phyloP scores from a whole-genome alignment of 2,888 invertebrate genomes.

The Spodoptera picta region DNA sequence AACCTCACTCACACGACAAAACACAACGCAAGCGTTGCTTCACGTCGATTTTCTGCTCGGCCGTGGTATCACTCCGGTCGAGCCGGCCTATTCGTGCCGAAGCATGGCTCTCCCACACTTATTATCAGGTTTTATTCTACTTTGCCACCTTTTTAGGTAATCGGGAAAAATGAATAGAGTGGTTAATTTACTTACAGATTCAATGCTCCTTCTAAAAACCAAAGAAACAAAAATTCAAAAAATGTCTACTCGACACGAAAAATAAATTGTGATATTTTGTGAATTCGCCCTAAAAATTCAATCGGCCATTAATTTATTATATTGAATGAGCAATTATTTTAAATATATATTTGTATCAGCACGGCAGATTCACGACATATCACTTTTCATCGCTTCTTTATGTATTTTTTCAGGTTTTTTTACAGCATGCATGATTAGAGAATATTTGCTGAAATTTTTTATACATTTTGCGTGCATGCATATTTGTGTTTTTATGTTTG shows the following conservation, averaged over 20 bases:
- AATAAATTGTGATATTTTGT: slow-evolving; percentile 51
- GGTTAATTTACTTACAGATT: too few relatives aligned
- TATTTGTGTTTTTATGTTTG: slow-evolving; percentile 31
- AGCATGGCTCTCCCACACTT: too few relatives aligned
- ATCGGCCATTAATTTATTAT: not conserved
- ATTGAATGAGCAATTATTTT: not conserved
- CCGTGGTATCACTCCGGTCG: too few relatives aligned
- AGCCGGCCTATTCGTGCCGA: too few relatives aligned
- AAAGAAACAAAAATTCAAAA: slow-evolving; percentile 19
- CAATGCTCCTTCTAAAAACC: not conserved
- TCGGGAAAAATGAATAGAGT: too few relatives aligned
- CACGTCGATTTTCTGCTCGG: too few relatives aligned
- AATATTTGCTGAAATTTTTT: slow-evolving; percentile 22
- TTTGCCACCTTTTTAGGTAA: too few relatives aligned
- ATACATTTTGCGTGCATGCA: slow-evolving; percentile 36
- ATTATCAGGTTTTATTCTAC: too few relatives aligned
- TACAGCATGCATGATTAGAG: slow-evolving; percentile 47
- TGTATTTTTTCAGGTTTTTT: slow-evolving; percentile 47
- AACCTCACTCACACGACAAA: too few relatives aligned
- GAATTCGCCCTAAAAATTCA: slow-evolving; percentile 39
- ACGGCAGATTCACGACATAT: slow-evolving; percentile 70
- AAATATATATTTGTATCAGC: slow-evolving; percentile 47
- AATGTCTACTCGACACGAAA: slow-evolving; percentile 14
- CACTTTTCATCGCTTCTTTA: slow-evolving; percentile 63
- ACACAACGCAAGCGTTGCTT: too few relatives aligned